Conservation (phyloP, 2,888 invertebrate genomes). For the Drosophila prolongata region DNA sequence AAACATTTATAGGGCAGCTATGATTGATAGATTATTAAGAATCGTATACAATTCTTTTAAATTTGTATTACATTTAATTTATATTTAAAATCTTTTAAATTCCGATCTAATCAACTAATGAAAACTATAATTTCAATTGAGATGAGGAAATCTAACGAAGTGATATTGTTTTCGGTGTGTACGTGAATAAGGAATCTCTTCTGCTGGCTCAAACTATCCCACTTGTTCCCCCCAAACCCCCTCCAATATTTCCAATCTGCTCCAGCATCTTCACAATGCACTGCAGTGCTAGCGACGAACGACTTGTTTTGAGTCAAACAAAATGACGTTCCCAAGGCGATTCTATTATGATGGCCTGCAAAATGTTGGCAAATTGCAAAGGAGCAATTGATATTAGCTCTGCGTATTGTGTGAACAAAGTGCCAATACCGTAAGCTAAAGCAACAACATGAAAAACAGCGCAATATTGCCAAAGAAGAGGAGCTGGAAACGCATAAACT, state of each 20-base stretch:
- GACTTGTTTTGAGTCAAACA: slow-evolving; percentile 72
- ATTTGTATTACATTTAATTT: too few species aligned
- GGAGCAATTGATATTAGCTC: slow-evolving; percentile 73
- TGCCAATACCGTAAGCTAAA: slow-evolving; percentile 31
- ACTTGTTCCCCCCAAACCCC: background rate
- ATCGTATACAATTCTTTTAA: too few species aligned
- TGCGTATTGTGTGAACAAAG: slow-evolving; percentile 43
- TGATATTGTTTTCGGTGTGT: background rate
- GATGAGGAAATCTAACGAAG: too few species aligned
- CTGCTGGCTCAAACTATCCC: background rate
- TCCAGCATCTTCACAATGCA: slow-evolving; percentile 20
- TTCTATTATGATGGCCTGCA: slow-evolving; percentile 69
- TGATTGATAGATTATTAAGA: too few species aligned
- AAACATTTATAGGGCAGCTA: background rate
- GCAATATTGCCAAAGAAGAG: background rate
- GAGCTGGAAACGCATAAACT: slow-evolving; percentile 12
- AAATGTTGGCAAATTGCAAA: slow-evolving; percentile 71
- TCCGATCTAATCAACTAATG: too few species aligned
- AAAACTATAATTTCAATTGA: too few species aligned
- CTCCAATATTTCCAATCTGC: slow-evolving; percentile 31
- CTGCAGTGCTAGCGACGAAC: slow-evolving; percentile 26
- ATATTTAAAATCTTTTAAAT: too few species aligned
- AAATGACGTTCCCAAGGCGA: slow-evolving; percentile 78
- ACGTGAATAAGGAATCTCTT: slow-evolving; percentile 54
- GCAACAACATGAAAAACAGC: slow-evolving; percentile 8